Conservation (phyloP, 2,113 vertebrate genomes). For the Cyrtonyx montezumae region DNA sequence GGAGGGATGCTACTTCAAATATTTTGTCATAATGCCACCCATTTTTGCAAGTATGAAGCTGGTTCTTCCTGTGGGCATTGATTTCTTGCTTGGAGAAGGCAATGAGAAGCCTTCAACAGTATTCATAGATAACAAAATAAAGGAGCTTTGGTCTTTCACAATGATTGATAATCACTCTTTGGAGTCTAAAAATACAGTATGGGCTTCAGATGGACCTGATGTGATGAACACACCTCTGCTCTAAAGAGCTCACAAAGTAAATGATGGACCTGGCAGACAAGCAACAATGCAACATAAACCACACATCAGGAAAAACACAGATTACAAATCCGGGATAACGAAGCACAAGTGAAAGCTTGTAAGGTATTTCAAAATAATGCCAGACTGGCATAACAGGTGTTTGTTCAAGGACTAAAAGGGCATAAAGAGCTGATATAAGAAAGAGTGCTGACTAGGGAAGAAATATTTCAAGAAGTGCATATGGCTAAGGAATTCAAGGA, state of each 20-base stretch:
- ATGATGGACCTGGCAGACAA: slow-evolving; percentile 12
- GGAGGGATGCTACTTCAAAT: neutral
- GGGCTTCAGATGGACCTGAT: neutral
- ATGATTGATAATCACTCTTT: neutral
- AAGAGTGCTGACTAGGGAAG: neutral
- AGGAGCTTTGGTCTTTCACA: neutral
- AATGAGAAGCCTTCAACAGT: neutral
- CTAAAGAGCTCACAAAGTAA: neutral
- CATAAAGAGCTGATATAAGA: neutral
- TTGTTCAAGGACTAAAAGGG: slow-evolving; percentile 32
- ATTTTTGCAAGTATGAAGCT: neutral
- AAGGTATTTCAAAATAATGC: slow-evolving; percentile 61
- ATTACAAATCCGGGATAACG: slow-evolving; percentile 51
- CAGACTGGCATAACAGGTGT: slow-evolving; percentile 14
- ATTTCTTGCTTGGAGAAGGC: neutral
- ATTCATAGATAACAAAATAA: slow-evolving; percentile 4
- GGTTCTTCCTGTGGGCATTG: neutral
- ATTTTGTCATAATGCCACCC: neutral
- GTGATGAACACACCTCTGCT: neutral
- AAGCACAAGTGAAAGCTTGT: slow-evolving; percentile 61
- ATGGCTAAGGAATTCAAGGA: slow-evolving; percentile 1
- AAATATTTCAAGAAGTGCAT: slow-evolving; percentile 10
- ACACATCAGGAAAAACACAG: neutral
- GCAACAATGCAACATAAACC: slow-evolving; percentile 26
- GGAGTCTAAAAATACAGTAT: neutral